Evolutionary conservation across 2,797 vertebrate species (phyloP), one percentile per base, ranked within the genome.

Genomic region (Chelonia mydas): DNA sequence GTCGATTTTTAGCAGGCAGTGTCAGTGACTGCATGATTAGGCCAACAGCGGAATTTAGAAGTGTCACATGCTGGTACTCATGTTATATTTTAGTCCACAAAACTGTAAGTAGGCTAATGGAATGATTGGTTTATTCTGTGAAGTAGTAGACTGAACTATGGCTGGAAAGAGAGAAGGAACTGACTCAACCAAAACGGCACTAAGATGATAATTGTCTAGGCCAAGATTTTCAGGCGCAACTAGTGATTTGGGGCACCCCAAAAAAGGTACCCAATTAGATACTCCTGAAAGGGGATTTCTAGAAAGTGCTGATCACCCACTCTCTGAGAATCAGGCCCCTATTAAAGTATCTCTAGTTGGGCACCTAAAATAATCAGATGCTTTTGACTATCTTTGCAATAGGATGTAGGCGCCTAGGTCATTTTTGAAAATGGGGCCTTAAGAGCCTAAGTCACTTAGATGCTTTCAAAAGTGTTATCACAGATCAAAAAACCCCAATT

Each of bases 311-410:
- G 95, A 96, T 86, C 95, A 54, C 1, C 86, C 55, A 57, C 86
- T 95, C 96, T 97, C 97, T 96, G 97, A 97, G 96, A 95, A 49
- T 45, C 84, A 96, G 83, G 95, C 93, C 90, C 90, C 88, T 97
- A 93, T 95, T 95, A 96, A 72, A 97, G 84, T 95, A 79, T 79
- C 95, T 86, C 92, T 83, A 93, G 78, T 93, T 80, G 91, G 51
- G 45, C 11, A 76, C 23, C 12, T 41, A 76, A 76, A 76, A 76
- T 11, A 10, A 45, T 47, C 72, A 47, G 72, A 25, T 45, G 72
- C 41, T 76, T 76, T 76, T 28, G 6, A 76, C 25, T 45, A 47
- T 28, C 41, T 76, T 47, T 76, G 72, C 72, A 27, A 28, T 74
- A 11, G 68, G n/a, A 74, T 13, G 68, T 41, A 74, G 68, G 68